Base-by-base conservation (phyloP, 2,113 vertebrate species). In the Pycnonotus jocosus region DNA sequence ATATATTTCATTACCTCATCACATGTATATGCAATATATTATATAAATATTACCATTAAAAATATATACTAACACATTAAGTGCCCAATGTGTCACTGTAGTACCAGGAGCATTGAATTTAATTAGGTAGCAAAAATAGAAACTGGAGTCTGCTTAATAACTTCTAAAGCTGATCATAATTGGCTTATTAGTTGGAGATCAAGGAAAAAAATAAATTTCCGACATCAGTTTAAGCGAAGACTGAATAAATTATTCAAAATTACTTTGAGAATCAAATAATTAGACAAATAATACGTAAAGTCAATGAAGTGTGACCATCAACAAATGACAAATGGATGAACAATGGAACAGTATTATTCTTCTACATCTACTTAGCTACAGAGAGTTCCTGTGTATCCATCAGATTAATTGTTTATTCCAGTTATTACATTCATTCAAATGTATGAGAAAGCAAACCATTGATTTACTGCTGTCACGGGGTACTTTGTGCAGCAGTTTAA, bases 401-500 rank as follows among this genome's bases (percentile, higher is more conserved):
- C 78, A 86, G 72, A 80, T 79, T 90, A 94, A 95, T 94, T 93
- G 92, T 89, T 94, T 92, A 86, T 93, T 94, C 92, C 92, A 93
- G 93, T 93, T 93, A 96, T 90, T 95, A 68, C 68, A 96, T 92
- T 94, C 76, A 88, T 86, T 94, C 92, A 92, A 78, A 92, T 82
- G 88, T 92, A 83, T 77, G 76, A 84, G 88, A 92, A 91, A 95
- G 54, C 71, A 82, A 86, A 91, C 18, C 78, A 86, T 68, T 93
- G 94, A 95, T 95, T 97, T 94, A 87, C 90, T 91, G 68, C 86
- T n/a, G 76, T 78, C 89, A 93, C n/a, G 44, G 78, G 96, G 83
- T 86, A 94, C 89, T 96, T 97, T 94, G 93, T 91, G 96, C 72
- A 94, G 94, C 87, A 97, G 88, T 97, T 97, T 94, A 96, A 96